Percentiles rank a stretch among this genome's conserved stretches.
Evolutionary conservation across 2,113 vertebrate genomes (phyloP).

Genomic region (Anguilla rostrata): DNA sequence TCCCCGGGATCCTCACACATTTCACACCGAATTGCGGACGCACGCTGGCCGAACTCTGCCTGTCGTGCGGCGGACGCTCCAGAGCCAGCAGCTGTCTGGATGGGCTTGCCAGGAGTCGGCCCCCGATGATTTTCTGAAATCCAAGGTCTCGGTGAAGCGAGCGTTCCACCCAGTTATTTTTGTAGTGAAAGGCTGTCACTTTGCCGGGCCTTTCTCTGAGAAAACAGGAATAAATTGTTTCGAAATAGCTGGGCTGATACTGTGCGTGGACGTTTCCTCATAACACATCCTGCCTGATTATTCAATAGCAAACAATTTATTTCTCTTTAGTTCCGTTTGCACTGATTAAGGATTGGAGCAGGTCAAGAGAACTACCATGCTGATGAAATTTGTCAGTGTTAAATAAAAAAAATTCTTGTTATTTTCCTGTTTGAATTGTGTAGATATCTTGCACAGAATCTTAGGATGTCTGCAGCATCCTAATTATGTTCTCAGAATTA

Average conservation of each 20-base stretch:
- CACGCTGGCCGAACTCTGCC: neutral
- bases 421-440: neutral
- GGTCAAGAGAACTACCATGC: neutral
- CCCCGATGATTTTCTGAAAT: neutral
- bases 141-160: neutral
- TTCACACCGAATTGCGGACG: neutral
- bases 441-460: neutral
- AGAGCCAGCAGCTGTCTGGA: neutral
- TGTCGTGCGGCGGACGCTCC: neutral
- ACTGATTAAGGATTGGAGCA: neutral
- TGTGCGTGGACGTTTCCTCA: conserved; percentile 15
- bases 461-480: neutral
- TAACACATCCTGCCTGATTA: conserved; percentile 20
- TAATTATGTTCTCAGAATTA: neutral
- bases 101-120: neutral
- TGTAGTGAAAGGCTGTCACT: neutral
- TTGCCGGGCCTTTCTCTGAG: neutral
- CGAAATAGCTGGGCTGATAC: neutral
- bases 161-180: neutral
- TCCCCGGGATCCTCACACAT: neutral
- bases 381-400: conserved; percentile 20
- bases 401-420: neutral
- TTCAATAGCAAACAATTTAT: neutral
- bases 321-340: neutral
- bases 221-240: conserved; percentile 12